Base-by-base conservation (phyloP, 2,888 invertebrate species). In the Drosophila pegasa region DNA sequence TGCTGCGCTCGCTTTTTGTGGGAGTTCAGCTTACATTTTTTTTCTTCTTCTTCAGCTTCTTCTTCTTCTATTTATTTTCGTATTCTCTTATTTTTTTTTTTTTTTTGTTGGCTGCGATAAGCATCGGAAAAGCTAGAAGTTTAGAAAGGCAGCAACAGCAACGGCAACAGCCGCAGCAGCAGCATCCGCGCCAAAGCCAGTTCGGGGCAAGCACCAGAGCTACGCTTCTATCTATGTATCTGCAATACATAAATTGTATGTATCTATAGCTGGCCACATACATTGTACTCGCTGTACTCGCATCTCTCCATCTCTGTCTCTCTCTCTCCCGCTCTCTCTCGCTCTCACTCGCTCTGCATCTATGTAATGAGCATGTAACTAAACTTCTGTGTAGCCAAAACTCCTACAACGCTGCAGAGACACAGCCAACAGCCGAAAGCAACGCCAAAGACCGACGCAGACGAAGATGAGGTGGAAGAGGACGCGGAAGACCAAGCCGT, bases 311-410 rank as follows among this genome's bases (percentile, higher is more conserved):
- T 33, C 48, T 18, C 14, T 33, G 33, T 18, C 14, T n/a, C 48
- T 31, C 47, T 47, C n/a, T 37, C 18, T 5, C 4, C 12, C 51
- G 12, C 16, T 37, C 25, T 37, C 37, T 25, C 16, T 3, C 37
- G 7, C 12, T 2, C 51, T 18, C 25, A 8, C 37, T 51, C 1
- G 52, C 31, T 66, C 16, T 65, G 47, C 71, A 63, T 83, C 81
- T 83, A 84, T 84, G 87, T 87, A 84, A 84, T 87, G 87, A 87
- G 83, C 83, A 79, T 84, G 83, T 84, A 87, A 84, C 85, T 84
- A 87, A 84, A 87, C 83, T 84, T 84, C 83, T 84, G 83, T 84
- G 81, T 72, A 84, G 87, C 85, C 83, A 84, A 84, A 84, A 84
- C 83, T 84, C 83, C 83, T 84, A 84, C 83, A 87, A 83, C 83